Evolutionary conservation across 2,113 vertebrate species (phyloP).

Genomic region (Neodontobutis hainanensis): DNA sequence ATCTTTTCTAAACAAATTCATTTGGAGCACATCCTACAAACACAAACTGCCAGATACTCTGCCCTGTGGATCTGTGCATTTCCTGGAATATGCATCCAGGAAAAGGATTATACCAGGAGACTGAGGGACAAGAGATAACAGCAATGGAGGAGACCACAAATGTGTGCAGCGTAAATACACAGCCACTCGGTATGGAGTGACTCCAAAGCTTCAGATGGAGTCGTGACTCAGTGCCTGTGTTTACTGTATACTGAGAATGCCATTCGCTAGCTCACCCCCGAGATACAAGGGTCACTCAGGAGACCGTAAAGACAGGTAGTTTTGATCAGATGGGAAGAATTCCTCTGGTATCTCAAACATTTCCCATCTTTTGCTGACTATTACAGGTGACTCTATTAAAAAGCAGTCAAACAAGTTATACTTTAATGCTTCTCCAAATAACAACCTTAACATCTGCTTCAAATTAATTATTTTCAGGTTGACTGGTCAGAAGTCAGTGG

Average conservation of each 20-base stretch:
- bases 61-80: conserved; percentile 20
- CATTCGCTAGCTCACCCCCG: conserved; percentile 37
- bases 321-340: not conserved
- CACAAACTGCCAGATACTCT: conserved; percentile 26
- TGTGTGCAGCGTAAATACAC: conserved; percentile 56
- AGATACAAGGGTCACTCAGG: conserved; percentile 38
- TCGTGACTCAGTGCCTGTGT: conserved; percentile 63
- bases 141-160: conserved; percentile 21
- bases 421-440: conserved; percentile 27
- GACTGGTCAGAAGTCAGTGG: conserved; percentile 24
- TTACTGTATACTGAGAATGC: conserved; percentile 54
- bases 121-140: conserved; percentile 15
- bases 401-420: not conserved
- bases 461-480: conserved; percentile 45
- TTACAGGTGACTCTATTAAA: not conserved
- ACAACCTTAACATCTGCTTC: conserved; percentile 18
- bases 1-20: conserved; percentile 32
- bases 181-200: conserved; percentile 40
- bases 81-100: conserved; percentile 1
- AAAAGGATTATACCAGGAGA: conserved; percentile 15
- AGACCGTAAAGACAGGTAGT: conserved; percentile 10
- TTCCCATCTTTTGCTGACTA: not conserved
- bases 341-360: conserved; percentile 23
- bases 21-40: conserved; percentile 32
- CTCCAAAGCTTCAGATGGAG: conserved; percentile 56